A percentile compares a stretch with the other conserved stretches of the same genome.
These are phyloP conservation scores for Pipistrellus pipistrellus DNA, from an alignment of 2,797 vertebrate genomes.

Conservation along the genomic window DNA sequence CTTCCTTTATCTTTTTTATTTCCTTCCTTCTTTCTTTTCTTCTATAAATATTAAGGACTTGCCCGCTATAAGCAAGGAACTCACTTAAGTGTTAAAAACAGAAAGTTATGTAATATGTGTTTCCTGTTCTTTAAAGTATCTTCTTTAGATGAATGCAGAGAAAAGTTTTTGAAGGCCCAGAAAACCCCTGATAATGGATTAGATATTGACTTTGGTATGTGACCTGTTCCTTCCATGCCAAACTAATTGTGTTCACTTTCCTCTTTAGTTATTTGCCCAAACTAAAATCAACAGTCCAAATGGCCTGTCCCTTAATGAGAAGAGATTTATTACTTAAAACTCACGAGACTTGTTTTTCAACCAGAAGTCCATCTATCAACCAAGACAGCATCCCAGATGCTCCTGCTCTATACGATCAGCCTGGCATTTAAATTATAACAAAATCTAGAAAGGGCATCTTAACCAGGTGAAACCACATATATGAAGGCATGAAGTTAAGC, in stretches of 20 bases:
- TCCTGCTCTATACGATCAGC: constrained; percentile 38
- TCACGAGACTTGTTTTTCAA: constrained; percentile 60
- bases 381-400: constrained; percentile 74
- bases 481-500: constrained; percentile 26
- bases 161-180: background rate
- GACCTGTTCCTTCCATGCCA: background rate
- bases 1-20: background rate
- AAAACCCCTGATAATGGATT: background rate
- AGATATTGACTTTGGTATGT: background rate
- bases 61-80: background rate
- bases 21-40: background rate
- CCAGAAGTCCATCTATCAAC: constrained; percentile 67
- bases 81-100: background rate
- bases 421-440: constrained; percentile 63
- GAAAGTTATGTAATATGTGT: background rate
- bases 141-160: background rate
- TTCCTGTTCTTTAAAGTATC: background rate
- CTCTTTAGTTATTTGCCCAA: constrained; percentile 42
- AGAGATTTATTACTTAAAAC: constrained; percentile 69
- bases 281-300: constrained; percentile 59
- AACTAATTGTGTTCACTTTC: background rate
- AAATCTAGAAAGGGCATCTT: constrained; percentile 49
- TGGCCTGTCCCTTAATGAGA: constrained; percentile 57
- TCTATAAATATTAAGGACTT: background rate
- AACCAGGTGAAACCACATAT: constrained; percentile 10